A percentile compares a stretch with the other conserved stretches of the same genome.
These are phyloP conservation scores for Tachyglossus aculeatus DNA, from an alignment of 2,797 vertebrate genomes.

Conservation along the genomic window DNA sequence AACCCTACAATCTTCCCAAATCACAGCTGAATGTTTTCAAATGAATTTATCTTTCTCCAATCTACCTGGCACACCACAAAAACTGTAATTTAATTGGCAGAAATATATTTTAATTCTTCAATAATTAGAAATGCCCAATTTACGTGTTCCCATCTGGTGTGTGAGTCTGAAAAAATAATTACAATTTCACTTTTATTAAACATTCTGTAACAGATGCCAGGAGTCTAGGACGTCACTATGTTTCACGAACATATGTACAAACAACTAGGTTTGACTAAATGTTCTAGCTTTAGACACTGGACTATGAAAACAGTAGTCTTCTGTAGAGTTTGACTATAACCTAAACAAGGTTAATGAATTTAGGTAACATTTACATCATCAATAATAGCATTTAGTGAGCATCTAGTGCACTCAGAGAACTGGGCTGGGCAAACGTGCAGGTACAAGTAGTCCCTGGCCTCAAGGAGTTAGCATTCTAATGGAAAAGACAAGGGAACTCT, in stretches of 20 bases:
- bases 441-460: no score
- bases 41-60: neutral
- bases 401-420: neutral
- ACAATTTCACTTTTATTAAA: constrained; percentile 6
- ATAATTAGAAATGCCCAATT: constrained; percentile 19
- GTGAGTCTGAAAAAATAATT: constrained; percentile 14
- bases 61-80: neutral
- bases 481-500: no score
- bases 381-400: no score
- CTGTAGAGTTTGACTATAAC: neutral
- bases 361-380: no score
- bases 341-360: neutral
- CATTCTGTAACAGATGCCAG: neutral
- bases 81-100: constrained; percentile 7
- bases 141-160: neutral
- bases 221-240: neutral
- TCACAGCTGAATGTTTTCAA: no score
- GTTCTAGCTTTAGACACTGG: neutral
- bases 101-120: constrained; percentile 10
- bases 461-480: no score
- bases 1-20: no score
- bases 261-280: neutral
- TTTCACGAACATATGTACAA: constrained; percentile 6
- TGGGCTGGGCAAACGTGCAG: no score
- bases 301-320: neutral